phyloP scores from a whole-genome alignment of 2,113 vertebrate genomes.

The Hippocampus barbouri region DNA sequence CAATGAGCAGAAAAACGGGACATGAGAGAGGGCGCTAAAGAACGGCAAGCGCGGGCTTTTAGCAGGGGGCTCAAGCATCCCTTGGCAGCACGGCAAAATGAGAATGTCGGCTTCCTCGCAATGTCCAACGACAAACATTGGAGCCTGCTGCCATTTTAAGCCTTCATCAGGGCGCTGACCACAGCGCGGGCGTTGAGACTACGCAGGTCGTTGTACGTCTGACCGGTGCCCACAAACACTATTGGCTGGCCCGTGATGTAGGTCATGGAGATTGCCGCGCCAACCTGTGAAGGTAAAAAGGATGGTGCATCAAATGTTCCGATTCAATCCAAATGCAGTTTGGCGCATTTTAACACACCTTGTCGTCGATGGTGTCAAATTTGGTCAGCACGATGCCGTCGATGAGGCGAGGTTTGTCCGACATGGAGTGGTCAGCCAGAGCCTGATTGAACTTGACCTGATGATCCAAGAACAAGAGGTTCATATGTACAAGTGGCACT shows the following conservation, averaged over 20 bases:
- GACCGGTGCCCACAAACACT: slow-evolving; percentile 95
- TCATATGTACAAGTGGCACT: not conserved
- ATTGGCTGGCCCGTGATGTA: slow-evolving; percentile 99
- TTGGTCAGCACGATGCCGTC: slow-evolving; percentile 98
- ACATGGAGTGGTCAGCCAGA: slow-evolving; percentile 93
- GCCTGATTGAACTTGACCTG: slow-evolving; percentile 99
- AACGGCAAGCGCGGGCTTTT: slow-evolving; percentile 22
- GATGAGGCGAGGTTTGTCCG: slow-evolving; percentile 89
- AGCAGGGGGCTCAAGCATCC: slow-evolving; percentile 40
- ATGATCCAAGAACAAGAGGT: not conserved
- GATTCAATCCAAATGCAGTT: not conserved
- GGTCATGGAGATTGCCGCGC: slow-evolving; percentile 97
- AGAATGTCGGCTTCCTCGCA: slow-evolving; percentile 22
- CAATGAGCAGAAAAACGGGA: slow-evolving; percentile 28
- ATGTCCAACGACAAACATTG: slow-evolving; percentile 17
- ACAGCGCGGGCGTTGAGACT: slow-evolving; percentile 96
- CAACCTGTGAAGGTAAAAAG: slow-evolving; percentile 75
- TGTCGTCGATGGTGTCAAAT: slow-evolving; percentile 99
- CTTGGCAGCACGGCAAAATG: slow-evolving; percentile 23
- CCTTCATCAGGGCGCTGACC: slow-evolving; percentile 96
- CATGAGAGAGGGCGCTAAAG: slow-evolving; percentile 21
- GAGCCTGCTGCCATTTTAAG: slow-evolving; percentile 65
- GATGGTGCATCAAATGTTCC: not conserved
- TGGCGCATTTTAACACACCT: slow-evolving; percentile 71
- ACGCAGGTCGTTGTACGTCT: slow-evolving; percentile 97